Percentiles rank a stretch among this genome's conserved stretches.
Conservation (phyloP, 1,140 invertebrate genomes). For the Hydropsyche tenuis region DNA sequence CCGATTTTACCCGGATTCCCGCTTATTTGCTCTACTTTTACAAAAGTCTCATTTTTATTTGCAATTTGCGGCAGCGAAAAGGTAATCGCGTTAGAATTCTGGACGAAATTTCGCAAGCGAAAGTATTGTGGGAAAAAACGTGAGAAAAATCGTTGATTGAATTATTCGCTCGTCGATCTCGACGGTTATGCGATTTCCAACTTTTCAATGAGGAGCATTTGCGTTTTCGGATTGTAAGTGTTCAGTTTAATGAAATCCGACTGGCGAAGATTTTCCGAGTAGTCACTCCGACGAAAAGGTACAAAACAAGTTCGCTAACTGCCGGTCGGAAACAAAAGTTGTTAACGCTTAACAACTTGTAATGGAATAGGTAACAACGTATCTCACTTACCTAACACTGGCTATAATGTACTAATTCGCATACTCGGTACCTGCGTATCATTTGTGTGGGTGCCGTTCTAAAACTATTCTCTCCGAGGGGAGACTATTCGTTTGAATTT, state of each 20-base stretch:
- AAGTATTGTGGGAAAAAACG: too few relatives aligned
- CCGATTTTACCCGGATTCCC: not conserved
- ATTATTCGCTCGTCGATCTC: not conserved
- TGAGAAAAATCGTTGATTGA: not conserved
- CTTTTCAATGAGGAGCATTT: not conserved
- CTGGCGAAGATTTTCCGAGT: not conserved
- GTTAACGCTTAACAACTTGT: slow-evolving; percentile 43
- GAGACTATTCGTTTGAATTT: too few relatives aligned
- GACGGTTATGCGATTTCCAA: not conserved
- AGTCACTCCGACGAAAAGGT: not conserved
- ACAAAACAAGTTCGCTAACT: slow-evolving; percentile 32
- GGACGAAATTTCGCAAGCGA: not conserved
- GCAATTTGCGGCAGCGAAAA: not conserved
- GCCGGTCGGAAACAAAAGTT: slow-evolving; percentile 40
- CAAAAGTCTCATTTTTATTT: not conserved
- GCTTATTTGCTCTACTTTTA: not conserved
- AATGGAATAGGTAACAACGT: slow-evolving; percentile 42
- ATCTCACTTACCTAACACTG: slow-evolving; percentile 25
- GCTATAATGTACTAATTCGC: slow-evolving; percentile 21
- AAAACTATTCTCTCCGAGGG: too few relatives aligned
- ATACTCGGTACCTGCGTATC: not conserved
- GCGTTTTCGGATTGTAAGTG: not conserved
- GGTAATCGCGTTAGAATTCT: not conserved
- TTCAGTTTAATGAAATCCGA: slow-evolving; percentile 17
- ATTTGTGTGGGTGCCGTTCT: too few relatives aligned